These are phyloP conservation scores for Rhinichthys osculus DNA, from an alignment of 2,797 vertebrate species.

Conservation along the genomic window DNA sequence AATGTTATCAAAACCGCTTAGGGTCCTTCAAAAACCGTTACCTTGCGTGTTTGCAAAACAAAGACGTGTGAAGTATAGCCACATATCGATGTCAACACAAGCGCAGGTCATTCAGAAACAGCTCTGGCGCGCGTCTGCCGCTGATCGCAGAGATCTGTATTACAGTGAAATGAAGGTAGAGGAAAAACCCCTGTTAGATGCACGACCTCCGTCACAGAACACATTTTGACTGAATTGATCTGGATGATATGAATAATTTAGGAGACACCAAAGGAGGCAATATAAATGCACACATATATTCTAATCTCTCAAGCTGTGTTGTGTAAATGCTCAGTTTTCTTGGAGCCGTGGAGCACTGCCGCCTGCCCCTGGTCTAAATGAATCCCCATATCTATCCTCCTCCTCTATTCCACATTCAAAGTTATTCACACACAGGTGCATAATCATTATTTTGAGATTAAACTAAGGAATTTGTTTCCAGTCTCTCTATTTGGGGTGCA, in stretches of 20 bases:
- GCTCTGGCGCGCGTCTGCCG: slow-evolving; percentile 44
- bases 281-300: slow-evolving; percentile 86
- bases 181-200: slow-evolving; percentile 64
- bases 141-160: slow-evolving; percentile 71
- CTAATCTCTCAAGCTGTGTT: slow-evolving; percentile 74
- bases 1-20: slow-evolving; percentile 68
- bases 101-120: slow-evolving; percentile 57
- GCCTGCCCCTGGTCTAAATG: slow-evolving; percentile 70
- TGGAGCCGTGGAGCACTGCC: slow-evolving; percentile 61
- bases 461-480: slow-evolving; percentile 62
- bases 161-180: slow-evolving; percentile 74
- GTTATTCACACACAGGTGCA: slow-evolving; percentile 77
- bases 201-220: slow-evolving; percentile 69
- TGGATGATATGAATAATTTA: slow-evolving; percentile 84
- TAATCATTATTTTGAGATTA: slow-evolving; percentile 80
- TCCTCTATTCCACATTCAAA: slow-evolving; percentile 70
- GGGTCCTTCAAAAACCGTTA: slow-evolving; percentile 61
- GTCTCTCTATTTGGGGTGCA: slow-evolving; percentile 38
- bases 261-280: slow-evolving; percentile 81
- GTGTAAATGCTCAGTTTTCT: slow-evolving; percentile 69
- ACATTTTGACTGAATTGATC: slow-evolving; percentile 75
- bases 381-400: slow-evolving; percentile 74
- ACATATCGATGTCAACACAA: slow-evolving; percentile 67
- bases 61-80: slow-evolving; percentile 65
- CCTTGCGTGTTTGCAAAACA: slow-evolving; percentile 68